These are phyloP conservation scores for silkworm (Bombyx mori) DNA, from an alignment of 1,140 invertebrate species.

Conservation along the genomic window ASM3026992v2 NC_085129.1:7930001-7930500, in stretches of 20 bases:
- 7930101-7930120: neutral
- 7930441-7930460: slow-evolving; percentile 56
- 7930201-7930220: too few species aligned
- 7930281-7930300: too few species aligned
- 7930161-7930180: too few species aligned
- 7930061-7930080: slow-evolving; percentile 16
- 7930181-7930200: too few species aligned
- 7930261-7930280: too few species aligned
- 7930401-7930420: slow-evolving; percentile 37
- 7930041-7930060: slow-evolving; percentile 1
- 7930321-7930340: slow-evolving; percentile 15
- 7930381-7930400: slow-evolving; percentile 28
- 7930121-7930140: too few species aligned
- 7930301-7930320: slow-evolving; percentile 29
- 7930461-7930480: slow-evolving; percentile 51
- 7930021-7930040: too few species aligned
- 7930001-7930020: too few species aligned
- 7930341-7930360: slow-evolving; percentile 13
- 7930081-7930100: slow-evolving; percentile 19
- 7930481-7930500: slow-evolving; percentile 38
- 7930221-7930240: too few species aligned
- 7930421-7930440: slow-evolving; percentile 51
- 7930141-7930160: too few species aligned
- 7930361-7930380: slow-evolving; percentile 26
- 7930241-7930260: too few species aligned